phyloP scores from a whole-genome alignment of 1,140 invertebrate species.

The Drosophila kanapiae region DNA sequence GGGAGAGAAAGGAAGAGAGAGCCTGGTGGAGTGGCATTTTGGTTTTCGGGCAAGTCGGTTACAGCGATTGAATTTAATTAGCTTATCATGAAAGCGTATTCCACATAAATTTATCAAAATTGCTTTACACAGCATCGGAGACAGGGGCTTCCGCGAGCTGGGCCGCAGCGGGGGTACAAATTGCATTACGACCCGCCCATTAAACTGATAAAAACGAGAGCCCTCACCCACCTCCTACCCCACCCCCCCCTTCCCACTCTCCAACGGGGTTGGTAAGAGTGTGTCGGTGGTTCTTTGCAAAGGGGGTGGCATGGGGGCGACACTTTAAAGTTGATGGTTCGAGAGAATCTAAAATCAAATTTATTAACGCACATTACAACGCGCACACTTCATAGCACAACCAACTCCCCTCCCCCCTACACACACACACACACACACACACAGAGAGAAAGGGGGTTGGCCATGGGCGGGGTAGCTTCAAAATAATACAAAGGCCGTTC shows the following conservation, averaged over 20 bases:
- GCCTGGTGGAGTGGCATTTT: conserved; percentile 37
- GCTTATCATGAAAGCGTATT: conserved; percentile 83
- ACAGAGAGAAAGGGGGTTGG: background rate
- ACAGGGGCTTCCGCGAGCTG: conserved; percentile 2
- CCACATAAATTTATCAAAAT: conserved; percentile 84
- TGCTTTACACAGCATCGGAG: conserved; percentile 74
- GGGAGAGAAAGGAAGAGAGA: background rate
- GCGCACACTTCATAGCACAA: conserved; percentile 71
- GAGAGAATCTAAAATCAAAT: conserved; percentile 78
- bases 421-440: background rate
- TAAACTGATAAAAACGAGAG: conserved; percentile 81
- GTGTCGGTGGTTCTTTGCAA: no score
- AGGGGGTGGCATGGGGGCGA: conserved; percentile 30
- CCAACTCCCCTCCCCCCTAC: background rate
- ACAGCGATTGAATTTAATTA: conserved; percentile 84
- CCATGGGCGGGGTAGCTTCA: background rate
- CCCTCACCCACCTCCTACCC: background rate
- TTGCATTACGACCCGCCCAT: conserved; percentile 80
- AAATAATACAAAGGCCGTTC: conserved; percentile 32
- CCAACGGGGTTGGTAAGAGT: background rate
- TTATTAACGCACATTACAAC: conserved; percentile 82
- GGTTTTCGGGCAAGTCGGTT: conserved; percentile 77
- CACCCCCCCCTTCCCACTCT: no score
- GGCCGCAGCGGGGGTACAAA: conserved; percentile 37
- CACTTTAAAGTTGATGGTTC: conserved; percentile 77